These are phyloP conservation scores for Diachrysia chrysitis DNA, from an alignment of 2,888 invertebrate species.

Conservation along the genomic window DNA sequence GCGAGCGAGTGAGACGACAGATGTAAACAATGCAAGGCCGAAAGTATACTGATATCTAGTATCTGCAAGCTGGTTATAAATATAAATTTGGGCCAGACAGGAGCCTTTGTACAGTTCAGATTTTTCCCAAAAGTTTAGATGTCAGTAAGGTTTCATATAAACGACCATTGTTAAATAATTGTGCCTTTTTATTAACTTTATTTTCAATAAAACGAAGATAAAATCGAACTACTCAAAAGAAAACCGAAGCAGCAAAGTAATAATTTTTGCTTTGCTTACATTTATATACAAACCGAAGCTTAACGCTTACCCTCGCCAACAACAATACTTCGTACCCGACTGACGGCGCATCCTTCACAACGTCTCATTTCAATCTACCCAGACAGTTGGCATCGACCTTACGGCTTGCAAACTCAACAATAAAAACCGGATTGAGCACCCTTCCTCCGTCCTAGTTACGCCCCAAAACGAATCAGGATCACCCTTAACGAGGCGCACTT, in stretches of 20 bases:
- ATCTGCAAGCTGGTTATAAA: neutral
- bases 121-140: neutral
- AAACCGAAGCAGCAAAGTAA: no score
- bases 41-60: conserved; percentile 7
- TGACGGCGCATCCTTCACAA: neutral
- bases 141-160: no score
- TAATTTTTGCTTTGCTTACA: no score
- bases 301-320: neutral
- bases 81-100: neutral
- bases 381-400: neutral
- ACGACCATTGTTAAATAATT: no score
- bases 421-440: neutral
- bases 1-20: conserved; percentile 20
- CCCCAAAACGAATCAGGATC: neutral
- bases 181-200: no score
- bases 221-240: no score
- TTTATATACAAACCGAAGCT: no score
- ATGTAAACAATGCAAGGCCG: conserved; percentile 19
- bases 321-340: neutral
- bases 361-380: neutral
- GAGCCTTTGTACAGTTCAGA: neutral
- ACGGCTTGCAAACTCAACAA: neutral
- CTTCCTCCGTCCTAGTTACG: neutral
- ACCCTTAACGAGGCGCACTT: neutral
- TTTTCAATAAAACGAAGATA: no score